Evolutionary conservation across 2,888 invertebrate species (phyloP).

Genomic region (Leptothorax acervorum): DNA sequence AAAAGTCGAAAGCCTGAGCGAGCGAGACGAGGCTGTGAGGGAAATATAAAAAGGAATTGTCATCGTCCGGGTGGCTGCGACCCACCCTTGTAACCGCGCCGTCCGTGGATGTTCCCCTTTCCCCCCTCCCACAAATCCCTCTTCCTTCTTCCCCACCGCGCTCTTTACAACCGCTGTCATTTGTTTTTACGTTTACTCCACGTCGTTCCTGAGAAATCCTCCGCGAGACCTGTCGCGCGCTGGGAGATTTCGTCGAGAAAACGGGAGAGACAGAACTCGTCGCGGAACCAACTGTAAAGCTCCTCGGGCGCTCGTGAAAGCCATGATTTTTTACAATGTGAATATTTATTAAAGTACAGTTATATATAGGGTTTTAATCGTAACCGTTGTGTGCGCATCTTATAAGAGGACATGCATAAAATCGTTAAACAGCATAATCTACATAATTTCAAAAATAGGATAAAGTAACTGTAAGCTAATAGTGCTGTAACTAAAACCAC

Average conservation of each 20-base stretch:
- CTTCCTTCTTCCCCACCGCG: constrained; percentile 23
- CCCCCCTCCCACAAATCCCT: constrained; percentile 5
- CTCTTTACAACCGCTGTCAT: constrained; percentile 74
- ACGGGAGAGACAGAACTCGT: neutral
- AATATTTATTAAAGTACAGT: neutral
- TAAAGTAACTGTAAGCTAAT: too few relatives aligned
- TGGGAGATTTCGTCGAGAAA: constrained; percentile 62
- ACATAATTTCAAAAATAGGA: neutral
- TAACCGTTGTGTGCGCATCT: neutral
- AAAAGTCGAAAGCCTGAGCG: constrained; percentile 53
- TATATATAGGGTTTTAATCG: neutral
- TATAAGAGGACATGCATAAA: neutral
- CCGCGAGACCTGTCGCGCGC: constrained; percentile 56
- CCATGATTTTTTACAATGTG: constrained; percentile 5
- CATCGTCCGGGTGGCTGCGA: constrained; percentile 78
- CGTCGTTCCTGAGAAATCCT: constrained; percentile 72
- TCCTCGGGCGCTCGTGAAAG: neutral
- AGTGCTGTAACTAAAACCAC: neutral
- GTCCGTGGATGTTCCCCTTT: constrained; percentile 5
- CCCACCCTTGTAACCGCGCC: constrained; percentile 68
- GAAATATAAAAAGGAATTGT: constrained; percentile 83
- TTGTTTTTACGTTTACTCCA: constrained; percentile 78
- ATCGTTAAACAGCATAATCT: neutral
- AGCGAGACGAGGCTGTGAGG: constrained; percentile 65
- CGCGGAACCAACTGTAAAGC: neutral